Base-by-base conservation (phyloP, 2,113 vertebrate genomes). In the Acanthochromis polyacanthus region DNA sequence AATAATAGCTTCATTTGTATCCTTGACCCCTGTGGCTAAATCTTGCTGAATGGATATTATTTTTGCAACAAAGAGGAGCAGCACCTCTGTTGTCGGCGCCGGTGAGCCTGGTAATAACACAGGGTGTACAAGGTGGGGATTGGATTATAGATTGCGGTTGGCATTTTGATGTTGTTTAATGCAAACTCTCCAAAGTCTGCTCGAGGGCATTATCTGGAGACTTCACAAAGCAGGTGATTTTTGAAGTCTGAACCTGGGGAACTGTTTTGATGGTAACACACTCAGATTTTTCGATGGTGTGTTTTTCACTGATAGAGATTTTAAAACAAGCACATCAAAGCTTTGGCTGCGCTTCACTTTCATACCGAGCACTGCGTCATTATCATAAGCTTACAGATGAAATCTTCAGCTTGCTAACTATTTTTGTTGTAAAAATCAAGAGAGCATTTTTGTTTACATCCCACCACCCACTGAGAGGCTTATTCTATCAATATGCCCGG, bases 61-160 rank as follows among this genome's bases (percentile, higher is more conserved):
- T 75, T 75, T 81, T 82, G 71, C 88, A 81, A 91, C 92, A 90
- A 91, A 91, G 87, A 77, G n/a, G 71, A 84, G 82, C 85, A 85
- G 63, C 71, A 71, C 84, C 76, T 84, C 71, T 86, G 87, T 84
- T 89, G 80, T 92, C 70, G 55, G 73, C 4, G 1, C 73, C 43
- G 70, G 84, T 88, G 82, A 92, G 81, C 74, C 77, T 67, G 75
- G 87, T 89, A 88, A 86, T 89, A 83, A 81, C 81, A 87, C 63
- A 11, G 63, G 20, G 43, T 70, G 78, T 72, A 75, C 65, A 86
- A 84, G 76, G 82, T 74, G 28, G 50, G 62, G 66, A 86, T 81
- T 86, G 53, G 86, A 83, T 81, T 89, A 89, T 85, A 86, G 91
- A 90, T 90, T 80, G 78, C 4, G 69, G 45, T 64, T 23, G 6